phyloP scores from a whole-genome alignment of 2,797 vertebrate species.

The Pseudocheirus occidentalis region DNA sequence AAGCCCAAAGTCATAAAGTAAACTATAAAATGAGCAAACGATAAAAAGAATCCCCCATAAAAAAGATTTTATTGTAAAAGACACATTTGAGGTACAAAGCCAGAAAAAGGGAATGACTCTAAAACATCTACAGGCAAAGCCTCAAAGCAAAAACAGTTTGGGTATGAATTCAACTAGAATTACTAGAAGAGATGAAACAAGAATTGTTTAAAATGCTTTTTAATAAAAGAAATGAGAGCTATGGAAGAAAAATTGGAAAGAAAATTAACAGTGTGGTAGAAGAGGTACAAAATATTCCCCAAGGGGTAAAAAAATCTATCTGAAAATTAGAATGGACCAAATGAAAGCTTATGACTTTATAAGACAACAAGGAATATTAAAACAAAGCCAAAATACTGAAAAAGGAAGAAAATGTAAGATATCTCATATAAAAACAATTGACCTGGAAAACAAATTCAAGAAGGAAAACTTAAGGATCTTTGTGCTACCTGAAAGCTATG shows the following conservation, averaged over 20 bases:
- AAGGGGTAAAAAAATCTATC: too few species aligned
- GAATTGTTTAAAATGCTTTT: background rate
- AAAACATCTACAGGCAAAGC: background rate
- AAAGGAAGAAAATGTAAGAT: background rate
- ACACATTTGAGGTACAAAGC: background rate
- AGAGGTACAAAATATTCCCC: background rate
- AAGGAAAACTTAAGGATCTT: background rate
- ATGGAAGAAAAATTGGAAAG: background rate
- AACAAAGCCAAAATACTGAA: background rate
- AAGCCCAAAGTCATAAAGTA: background rate
- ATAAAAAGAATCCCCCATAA: background rate
- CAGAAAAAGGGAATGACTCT: background rate
- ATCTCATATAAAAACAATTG: background rate
- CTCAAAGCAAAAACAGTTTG: background rate
- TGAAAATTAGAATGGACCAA: background rate
- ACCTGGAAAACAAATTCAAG: background rate
- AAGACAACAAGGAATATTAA: background rate
- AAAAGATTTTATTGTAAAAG: background rate
- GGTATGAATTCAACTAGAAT: background rate
- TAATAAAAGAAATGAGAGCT: background rate
- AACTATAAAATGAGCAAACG: background rate
- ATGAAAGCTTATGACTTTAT: background rate
- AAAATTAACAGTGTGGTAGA: background rate
- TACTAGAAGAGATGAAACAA: background rate
- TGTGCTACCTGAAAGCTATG: background rate